Conservation (phyloP, 2,888 invertebrate species). For the Cabera pusaria region DNA sequence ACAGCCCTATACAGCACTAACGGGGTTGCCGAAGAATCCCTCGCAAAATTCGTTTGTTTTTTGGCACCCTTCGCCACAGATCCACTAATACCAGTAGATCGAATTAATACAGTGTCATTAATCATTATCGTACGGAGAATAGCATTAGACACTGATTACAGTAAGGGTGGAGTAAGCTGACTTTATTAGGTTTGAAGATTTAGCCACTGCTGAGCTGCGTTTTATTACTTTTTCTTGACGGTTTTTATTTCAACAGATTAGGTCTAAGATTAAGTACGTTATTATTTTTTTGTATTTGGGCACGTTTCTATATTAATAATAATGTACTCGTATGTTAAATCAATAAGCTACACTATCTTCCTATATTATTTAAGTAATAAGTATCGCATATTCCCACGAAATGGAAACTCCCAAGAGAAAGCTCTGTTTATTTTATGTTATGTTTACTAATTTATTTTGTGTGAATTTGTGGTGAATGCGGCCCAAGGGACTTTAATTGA, state of each 20-base stretch:
- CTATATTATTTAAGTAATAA: too few species aligned
- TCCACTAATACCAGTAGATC: constrained; percentile 74
- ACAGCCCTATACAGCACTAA: constrained; percentile 17
- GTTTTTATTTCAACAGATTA: too few species aligned
- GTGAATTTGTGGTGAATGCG: constrained; percentile 7
- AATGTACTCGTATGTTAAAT: too few species aligned
- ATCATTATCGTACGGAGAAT: constrained; percentile 80
- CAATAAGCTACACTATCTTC: too few species aligned
- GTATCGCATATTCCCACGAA: constrained; percentile 20
- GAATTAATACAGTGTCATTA: constrained; percentile 81
- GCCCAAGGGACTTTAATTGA: constrained; percentile 25
- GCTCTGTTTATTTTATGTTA: too few species aligned
- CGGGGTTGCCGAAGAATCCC: constrained; percentile 43
- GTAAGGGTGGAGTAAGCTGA: constrained; percentile 66
- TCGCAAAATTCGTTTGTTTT: constrained; percentile 75
- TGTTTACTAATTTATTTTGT: constrained; percentile 21
- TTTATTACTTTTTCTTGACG: constrained; percentile 9
- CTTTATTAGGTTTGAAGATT: constrained; percentile 41
- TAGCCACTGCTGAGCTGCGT: constrained; percentile 30
- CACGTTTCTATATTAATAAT: too few species aligned
- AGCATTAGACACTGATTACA: constrained; percentile 78
- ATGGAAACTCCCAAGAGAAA: constrained; percentile 1
- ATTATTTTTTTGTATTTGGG: too few species aligned
- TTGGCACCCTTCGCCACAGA: constrained; percentile 61
- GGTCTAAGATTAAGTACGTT: too few species aligned